phyloP scores from a whole-genome alignment of 2,113 vertebrate species.

The Stegostoma tigrinum region DNA sequence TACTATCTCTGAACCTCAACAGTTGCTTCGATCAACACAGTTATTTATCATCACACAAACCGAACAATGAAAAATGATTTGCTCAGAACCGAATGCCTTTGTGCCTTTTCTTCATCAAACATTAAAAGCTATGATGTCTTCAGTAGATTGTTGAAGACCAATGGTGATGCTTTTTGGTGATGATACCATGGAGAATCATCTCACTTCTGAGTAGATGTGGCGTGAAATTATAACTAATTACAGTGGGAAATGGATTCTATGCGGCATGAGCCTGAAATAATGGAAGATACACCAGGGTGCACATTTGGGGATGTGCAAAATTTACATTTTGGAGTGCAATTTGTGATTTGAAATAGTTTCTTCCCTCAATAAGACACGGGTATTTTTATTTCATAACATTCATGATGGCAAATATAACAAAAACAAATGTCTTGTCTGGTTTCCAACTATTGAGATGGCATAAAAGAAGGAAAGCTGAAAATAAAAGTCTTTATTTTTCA shows the following conservation, averaged over 20 bases:
- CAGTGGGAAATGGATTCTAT: neutral
- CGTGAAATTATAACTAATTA: conserved; percentile 37
- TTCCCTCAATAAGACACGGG: neutral
- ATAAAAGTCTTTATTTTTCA: neutral
- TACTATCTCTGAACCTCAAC: no score
- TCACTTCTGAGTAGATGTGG: conserved; percentile 19
- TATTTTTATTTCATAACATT: neutral
- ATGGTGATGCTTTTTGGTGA: conserved; percentile 7
- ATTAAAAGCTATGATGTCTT: neutral
- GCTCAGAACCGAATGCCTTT: neutral
- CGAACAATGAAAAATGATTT: neutral
- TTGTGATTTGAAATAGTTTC: neutral
- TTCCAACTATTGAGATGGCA: neutral
- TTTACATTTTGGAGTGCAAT: neutral
- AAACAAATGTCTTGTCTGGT: neutral
- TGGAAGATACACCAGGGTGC: neutral
- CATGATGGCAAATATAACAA: neutral
- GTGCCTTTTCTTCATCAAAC: neutral
- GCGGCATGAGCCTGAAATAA: neutral
- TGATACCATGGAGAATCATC: conserved; percentile 25
- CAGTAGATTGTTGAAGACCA: conserved; percentile 25
- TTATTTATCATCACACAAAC: neutral
- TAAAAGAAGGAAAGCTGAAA: neutral
- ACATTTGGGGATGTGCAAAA: neutral
- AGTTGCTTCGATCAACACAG: neutral